Conservation (phyloP, 30 jellyfish, hydroid and myxozoan genomes). For the Sanderia malayensis region DNA sequence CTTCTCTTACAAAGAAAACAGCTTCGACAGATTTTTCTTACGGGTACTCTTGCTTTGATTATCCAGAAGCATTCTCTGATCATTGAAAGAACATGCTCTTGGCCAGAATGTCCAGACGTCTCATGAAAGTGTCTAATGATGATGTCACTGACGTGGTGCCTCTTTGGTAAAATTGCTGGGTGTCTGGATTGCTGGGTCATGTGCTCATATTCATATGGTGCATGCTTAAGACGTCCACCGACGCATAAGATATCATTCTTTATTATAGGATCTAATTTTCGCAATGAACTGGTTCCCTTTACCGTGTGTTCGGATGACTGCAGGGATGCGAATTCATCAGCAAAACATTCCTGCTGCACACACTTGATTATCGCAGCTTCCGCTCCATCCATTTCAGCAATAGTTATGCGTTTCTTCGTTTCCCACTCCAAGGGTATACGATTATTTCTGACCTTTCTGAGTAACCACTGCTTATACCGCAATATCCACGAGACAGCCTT, state of each 20-base stretch:
- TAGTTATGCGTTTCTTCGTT: constrained; percentile 1
- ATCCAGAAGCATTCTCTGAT: constrained; percentile 12
- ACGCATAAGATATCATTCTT: constrained; percentile 12
- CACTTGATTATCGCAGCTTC: constrained; percentile 8
- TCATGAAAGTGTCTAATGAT: constrained; percentile 18
- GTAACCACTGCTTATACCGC: background rate
- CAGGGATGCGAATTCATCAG: constrained; percentile 12
- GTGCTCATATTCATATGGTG: constrained; percentile 9
- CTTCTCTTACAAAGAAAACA: background rate
- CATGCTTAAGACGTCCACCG: constrained; percentile 26
- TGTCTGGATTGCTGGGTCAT: background rate
- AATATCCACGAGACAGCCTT: background rate
- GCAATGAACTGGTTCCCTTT: constrained; percentile 4
- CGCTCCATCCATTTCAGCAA: constrained; percentile 8
- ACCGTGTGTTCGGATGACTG: background rate
- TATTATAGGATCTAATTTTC: constrained; percentile 17
- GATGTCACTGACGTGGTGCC: constrained; percentile 20
- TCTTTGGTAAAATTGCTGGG: constrained; percentile 29
- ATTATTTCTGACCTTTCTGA: no score
- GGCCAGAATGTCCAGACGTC: constrained; percentile 29
- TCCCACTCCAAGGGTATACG: no score
- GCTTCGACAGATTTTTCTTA: background rate
- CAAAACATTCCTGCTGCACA: constrained; percentile 11
- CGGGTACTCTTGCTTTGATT: background rate
- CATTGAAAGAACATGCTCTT: constrained; percentile 9